phyloP scores from a whole-genome alignment of 2,797 vertebrate species.

The Crocodylus rhombifer region DNA sequence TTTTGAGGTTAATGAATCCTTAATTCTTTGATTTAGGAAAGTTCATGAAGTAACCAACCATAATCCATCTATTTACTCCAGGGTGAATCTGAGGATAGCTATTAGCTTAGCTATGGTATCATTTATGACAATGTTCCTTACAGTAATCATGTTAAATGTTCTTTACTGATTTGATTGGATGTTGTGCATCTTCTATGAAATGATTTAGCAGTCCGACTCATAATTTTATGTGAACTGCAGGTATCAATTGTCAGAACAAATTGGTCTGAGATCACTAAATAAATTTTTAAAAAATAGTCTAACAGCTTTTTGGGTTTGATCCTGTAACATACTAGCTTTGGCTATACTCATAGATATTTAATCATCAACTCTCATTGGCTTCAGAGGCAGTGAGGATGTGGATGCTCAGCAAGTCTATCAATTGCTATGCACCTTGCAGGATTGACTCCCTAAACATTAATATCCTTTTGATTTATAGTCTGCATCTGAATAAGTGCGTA shows the following conservation, averaged over 20 bases:
- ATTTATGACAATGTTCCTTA: background rate
- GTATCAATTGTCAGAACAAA: background rate
- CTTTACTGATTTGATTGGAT: background rate
- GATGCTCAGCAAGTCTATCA: background rate
- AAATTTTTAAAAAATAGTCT: background rate
- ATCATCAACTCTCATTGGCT: background rate
- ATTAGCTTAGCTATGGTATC: background rate
- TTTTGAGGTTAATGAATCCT: background rate
- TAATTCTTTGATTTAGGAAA: background rate
- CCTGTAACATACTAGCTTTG: background rate
- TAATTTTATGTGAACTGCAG: background rate
- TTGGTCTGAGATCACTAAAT: background rate
- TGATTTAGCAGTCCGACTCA: fast-evolving
- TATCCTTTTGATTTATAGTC: background rate
- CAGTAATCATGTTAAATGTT: background rate
- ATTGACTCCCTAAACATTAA: fast-evolving
- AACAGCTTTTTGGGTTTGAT: background rate
- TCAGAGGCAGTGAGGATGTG: background rate
- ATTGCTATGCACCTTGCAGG: background rate
- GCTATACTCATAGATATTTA: fast-evolving
- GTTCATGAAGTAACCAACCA: background rate
- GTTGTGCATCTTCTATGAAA: background rate
- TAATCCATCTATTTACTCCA: background rate
- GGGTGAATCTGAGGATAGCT: background rate
- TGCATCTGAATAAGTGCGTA: background rate